These are phyloP conservation scores for Cassiopea andromeda DNA, from an alignment of 30 jellyfish, hydroid and myxozoan species.

Conservation along the genomic window DNA sequence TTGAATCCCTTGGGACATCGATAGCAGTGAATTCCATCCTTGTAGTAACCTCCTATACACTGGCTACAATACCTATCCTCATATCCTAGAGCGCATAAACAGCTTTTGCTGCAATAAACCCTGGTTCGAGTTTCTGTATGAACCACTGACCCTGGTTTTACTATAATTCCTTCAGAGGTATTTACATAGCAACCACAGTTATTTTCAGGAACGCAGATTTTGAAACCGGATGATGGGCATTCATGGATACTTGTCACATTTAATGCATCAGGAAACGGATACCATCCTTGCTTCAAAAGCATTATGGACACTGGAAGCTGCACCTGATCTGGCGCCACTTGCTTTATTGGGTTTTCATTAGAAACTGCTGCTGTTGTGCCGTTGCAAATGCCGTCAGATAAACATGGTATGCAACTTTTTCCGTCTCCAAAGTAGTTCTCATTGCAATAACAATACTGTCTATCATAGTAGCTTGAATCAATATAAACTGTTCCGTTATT, in stretches of 20 bases:
- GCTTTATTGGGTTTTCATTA: background rate
- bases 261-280: slow-evolving; percentile 52
- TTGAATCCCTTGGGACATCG: slow-evolving; percentile 39
- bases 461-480: slow-evolving; percentile 45
- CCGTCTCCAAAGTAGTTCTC: slow-evolving; percentile 60
- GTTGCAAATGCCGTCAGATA: slow-evolving; percentile 32
- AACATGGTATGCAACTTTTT: slow-evolving; percentile 41
- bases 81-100: slow-evolving; percentile 61
- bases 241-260: slow-evolving; percentile 22
- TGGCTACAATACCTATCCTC: slow-evolving; percentile 67
- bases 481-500: slow-evolving; percentile 51
- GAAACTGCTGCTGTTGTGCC: slow-evolving; percentile 1
- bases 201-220: slow-evolving; percentile 44
- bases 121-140: background rate
- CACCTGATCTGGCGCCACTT: background rate
- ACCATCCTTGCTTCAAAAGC: slow-evolving; percentile 35
- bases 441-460: slow-evolving; percentile 57
- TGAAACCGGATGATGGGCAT: slow-evolving; percentile 37
- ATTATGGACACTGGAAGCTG: slow-evolving; percentile 7
- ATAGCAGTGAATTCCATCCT: slow-evolving; percentile 50
- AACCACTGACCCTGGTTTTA: background rate
- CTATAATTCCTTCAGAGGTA: background rate
- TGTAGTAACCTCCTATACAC: slow-evolving; percentile 43
- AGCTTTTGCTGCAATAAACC: slow-evolving; percentile 27
- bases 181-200: slow-evolving; percentile 23